Evolutionary conservation across 2,113 vertebrate species (phyloP), one percentile per base, ranked within the genome.

Genomic region (Petrocephalus microphthalmus): DNA sequence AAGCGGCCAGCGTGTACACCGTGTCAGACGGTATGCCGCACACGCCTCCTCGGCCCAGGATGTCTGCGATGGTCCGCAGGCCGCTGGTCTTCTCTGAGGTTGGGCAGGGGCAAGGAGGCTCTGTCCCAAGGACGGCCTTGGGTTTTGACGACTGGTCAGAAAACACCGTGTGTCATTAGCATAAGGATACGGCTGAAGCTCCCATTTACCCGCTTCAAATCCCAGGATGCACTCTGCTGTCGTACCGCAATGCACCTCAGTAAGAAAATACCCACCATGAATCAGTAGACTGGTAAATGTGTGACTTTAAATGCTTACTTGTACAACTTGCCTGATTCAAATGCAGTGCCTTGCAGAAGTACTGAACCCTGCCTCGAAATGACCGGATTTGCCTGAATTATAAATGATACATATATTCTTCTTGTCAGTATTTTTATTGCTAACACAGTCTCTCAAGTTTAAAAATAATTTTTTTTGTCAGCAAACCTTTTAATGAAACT

Each of bases 11-110:
- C 0, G 87, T 88, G 84, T 90, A 90, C 22, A 90, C 89, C 0
- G 89, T 90, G 84, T 90, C 89, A 0, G 89, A 88, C 11, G 89
- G 89, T 33, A 90, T 87, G 10, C 89, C 89, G 5, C 89, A 90
- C 84, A 90, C 89, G 0, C 87, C 87, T 2, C 89, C 89, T 0
- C 17, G 11, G 13, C 81, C 84, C 87, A 90, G 84, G 13, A 90
- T 88, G 13, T 4, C 17, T 1, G 87, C 89, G 15, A 90, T 88
- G 42, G 52, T 67, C 37, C 45, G 57, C 37, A 90, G 87, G 81
- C 89, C 84, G 10, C 82, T 90, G 13, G 89, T 90, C 51, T 87
- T 88, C 87, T 87, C 84, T 1, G 89, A 90, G 45, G 52, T 42
- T 1, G 89, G 87, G 37, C 87, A 88, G 25, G 88, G 87, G 29